A percentile compares a stretch with the other conserved stretches of the same genome.
Conservation (phyloP, 2,888 invertebrate species). For the Ectropis crepuscularia region DNA sequence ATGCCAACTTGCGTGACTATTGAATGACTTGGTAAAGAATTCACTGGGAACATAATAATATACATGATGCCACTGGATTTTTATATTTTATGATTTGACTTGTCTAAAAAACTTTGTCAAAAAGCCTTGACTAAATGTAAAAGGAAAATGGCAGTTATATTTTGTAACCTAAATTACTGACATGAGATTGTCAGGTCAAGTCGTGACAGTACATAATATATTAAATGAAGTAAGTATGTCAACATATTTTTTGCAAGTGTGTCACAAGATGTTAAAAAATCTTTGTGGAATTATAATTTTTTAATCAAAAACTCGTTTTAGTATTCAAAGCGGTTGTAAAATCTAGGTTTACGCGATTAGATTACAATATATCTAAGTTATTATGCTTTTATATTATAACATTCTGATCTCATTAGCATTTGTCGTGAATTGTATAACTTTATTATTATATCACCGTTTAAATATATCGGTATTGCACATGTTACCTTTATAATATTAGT, state of each 20-base stretch:
- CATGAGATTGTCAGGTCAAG: slow-evolving; percentile 17
- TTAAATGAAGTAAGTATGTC: slow-evolving; percentile 18
- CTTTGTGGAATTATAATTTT: neutral
- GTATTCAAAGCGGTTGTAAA: neutral
- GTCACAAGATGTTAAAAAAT: neutral
- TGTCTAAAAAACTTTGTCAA: too few species aligned
- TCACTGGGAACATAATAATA: too few species aligned
- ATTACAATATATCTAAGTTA: neutral
- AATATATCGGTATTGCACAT: neutral
- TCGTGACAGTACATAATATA: slow-evolving; percentile 14
- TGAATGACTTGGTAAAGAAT: too few species aligned
- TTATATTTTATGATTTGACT: too few species aligned
- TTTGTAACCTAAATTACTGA: slow-evolving; percentile 4
- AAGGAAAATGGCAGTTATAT: neutral
- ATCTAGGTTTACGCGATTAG: slow-evolving; percentile 14
- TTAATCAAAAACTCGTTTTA: slow-evolving; percentile 5
- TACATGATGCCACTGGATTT: too few species aligned
- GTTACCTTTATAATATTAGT: neutral
- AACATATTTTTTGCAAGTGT: slow-evolving; percentile 7
- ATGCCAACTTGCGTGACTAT: too few species aligned
- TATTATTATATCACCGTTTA: neutral
- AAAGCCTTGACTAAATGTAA: too few species aligned
- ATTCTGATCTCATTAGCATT: neutral
- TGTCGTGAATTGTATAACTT: slow-evolving; percentile 3
- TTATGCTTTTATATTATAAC: neutral